Conservation (phyloP, 2,797 vertebrate genomes). For the Cyclopterus lumpus region DNA sequence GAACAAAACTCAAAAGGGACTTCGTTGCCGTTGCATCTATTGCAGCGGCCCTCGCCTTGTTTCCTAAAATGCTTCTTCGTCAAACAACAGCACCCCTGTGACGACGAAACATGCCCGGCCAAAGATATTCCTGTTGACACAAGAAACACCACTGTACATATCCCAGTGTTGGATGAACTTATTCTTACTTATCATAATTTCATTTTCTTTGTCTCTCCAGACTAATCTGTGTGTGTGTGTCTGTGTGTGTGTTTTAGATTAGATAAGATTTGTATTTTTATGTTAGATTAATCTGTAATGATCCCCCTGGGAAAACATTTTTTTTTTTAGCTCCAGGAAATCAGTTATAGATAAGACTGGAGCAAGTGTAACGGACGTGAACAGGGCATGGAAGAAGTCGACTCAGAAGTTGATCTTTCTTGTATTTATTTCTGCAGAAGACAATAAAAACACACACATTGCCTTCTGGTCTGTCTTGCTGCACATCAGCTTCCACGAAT, state of each 20-base stretch:
- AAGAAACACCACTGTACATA: conserved; percentile 24
- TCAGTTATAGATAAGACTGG: conserved; percentile 35
- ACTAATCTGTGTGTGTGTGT: conserved; percentile 3
- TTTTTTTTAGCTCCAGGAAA: conserved; percentile 40
- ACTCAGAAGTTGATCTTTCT: no score
- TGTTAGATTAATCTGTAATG: conserved; percentile 36
- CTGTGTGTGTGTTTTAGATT: conserved; percentile 17
- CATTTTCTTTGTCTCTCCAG: background rate
- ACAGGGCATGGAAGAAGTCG: no score
- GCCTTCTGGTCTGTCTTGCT: no score
- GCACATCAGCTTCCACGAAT: no score
- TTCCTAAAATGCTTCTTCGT: conserved; percentile 65
- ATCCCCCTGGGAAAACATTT: conserved; percentile 18
- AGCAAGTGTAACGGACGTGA: no score
- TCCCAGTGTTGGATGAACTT: background rate
- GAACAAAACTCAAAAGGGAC: conserved; percentile 56
- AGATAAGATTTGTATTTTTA: conserved; percentile 12
- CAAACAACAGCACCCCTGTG: conserved; percentile 68
- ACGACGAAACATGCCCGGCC: conserved; percentile 48
- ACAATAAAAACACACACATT: no score
- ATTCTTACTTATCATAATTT: background rate
- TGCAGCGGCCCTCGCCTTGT: conserved; percentile 36
- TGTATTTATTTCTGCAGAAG: no score
- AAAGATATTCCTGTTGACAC: conserved; percentile 53
- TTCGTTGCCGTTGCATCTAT: conserved; percentile 48